Evolutionary conservation across 2,888 invertebrate species (phyloP).

Genomic region (Meiosimyza platycephala): DNA sequence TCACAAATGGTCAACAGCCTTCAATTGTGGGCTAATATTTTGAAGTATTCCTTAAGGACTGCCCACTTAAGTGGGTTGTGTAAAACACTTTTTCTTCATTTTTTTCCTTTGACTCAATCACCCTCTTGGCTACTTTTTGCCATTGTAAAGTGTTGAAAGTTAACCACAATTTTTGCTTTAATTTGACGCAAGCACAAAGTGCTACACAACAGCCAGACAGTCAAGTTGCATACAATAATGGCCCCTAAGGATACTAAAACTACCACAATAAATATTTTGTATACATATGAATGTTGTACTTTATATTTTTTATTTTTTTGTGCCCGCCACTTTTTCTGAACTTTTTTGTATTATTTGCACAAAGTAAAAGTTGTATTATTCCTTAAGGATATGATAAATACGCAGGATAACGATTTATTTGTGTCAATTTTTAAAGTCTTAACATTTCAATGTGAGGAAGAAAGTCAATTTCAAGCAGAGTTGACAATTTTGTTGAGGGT

Average conservation of each 20-base stretch:
- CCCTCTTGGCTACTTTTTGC: constrained; percentile 30
- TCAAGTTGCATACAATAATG: background rate
- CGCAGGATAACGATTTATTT: constrained; percentile 50
- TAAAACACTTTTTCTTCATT: constrained; percentile 6
- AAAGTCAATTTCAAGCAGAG: background rate
- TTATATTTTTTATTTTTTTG: constrained; percentile 9
- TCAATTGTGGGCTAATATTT: constrained; percentile 10
- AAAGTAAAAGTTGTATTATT: constrained; percentile 33
- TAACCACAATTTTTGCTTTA: constrained; percentile 35
- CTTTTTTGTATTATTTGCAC: constrained; percentile 5
- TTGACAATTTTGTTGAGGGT: background rate
- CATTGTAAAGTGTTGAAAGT: constrained; percentile 28
- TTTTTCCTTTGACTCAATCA: background rate
- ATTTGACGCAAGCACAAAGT: constrained; percentile 17
- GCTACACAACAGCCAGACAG: background rate
- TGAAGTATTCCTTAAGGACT: constrained; percentile 17
- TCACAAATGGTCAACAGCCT: background rate
- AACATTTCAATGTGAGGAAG: background rate
- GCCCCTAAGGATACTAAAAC: background rate
- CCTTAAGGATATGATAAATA: constrained; percentile 47
- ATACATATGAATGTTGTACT: background rate
- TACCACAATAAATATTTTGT: constrained; percentile 33
- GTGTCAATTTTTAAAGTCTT: constrained; percentile 45
- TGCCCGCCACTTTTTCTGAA: background rate
- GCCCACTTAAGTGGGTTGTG: constrained; percentile 17